phyloP scores from a whole-genome alignment of 2,113 vertebrate species.

The Upupa epops region DNA sequence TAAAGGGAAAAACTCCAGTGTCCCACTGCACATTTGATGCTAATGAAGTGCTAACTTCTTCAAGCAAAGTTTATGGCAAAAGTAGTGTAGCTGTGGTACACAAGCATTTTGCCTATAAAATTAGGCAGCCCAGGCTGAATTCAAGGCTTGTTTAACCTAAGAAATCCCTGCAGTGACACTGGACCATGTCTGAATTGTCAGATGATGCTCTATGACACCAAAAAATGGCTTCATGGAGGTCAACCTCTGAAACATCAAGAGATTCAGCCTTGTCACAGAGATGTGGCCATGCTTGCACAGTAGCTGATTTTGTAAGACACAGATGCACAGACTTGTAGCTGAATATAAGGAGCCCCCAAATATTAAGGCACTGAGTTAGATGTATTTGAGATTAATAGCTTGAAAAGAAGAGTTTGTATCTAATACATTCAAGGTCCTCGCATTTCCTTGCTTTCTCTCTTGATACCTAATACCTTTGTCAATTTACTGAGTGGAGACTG shows the following conservation, averaged over 20 bases:
- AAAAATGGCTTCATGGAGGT: neutral
- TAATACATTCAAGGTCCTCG: neutral
- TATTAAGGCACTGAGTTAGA: neutral
- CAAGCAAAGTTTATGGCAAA: neutral
- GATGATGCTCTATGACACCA: neutral
- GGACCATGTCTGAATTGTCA: slow-evolving; percentile 3
- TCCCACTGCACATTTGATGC: neutral
- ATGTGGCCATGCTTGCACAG: neutral
- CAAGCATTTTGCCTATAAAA: neutral
- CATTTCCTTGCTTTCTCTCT: neutral
- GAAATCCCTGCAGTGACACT: neutral
- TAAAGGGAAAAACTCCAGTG: neutral
- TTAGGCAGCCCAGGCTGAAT: neutral
- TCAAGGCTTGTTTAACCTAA: neutral
- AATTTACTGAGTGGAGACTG: slow-evolving; percentile 17
- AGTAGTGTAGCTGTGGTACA: neutral
- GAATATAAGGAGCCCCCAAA: neutral
- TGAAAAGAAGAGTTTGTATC: neutral
- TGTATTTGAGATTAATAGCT: neutral
- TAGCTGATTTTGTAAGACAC: neutral
- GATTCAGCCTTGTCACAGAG: neutral
- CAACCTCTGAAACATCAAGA: neutral
- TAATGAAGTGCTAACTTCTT: neutral
- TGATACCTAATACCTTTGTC: neutral
- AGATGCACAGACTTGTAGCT: neutral